Evolutionary conservation across 2,888 invertebrate genomes (phyloP), one percentile per base, ranked within the genome.

Genomic region (Chouioia cunea): DNA sequence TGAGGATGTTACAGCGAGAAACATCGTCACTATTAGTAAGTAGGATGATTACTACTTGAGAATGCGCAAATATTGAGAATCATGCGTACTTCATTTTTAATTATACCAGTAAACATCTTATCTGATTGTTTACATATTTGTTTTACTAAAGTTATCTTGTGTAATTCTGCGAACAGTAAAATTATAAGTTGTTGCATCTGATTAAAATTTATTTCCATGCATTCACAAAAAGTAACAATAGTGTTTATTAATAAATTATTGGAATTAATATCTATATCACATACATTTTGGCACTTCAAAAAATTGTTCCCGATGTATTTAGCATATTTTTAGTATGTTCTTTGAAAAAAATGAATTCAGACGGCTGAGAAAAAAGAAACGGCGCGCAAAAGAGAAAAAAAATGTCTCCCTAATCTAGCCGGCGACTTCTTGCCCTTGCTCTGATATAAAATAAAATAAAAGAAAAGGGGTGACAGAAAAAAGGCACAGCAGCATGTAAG

Each of bases 401-500:
- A 18, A 22, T 43, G 12, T 3, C 27, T 27, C 68, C 20, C 63
- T 53, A 53, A 46, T 58, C 36, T 15, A 46, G 44, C 50, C 57
- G 53, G 12, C 47, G 18, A 27, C 46, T 46, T 43, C 57, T 57
- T 57, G 23, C 56, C 44, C 63, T 14, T n/a, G 23, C 36, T 46
- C 27, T 16, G 48, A 47, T 70, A 60, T 52, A 65, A 56, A 62
- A 60, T 52, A 65, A 56, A 62, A 71, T 66, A 53, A 71, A 70
- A 70, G 59, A 65, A 71, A 65, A 69, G 58, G 74, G 67, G 71
- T 59, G 62, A 71, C 59, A 3, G 65, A 78, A 79, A 79, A 79
- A 80, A 79, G 73, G 60, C 73, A 73, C 74, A 67, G 70, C 70
- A 10, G 75, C 76, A 76, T 79, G 82, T 83, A 83, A 83, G 79